Conservation (phyloP, 1,140 invertebrate species). For the Triops cancriformis region DNA sequence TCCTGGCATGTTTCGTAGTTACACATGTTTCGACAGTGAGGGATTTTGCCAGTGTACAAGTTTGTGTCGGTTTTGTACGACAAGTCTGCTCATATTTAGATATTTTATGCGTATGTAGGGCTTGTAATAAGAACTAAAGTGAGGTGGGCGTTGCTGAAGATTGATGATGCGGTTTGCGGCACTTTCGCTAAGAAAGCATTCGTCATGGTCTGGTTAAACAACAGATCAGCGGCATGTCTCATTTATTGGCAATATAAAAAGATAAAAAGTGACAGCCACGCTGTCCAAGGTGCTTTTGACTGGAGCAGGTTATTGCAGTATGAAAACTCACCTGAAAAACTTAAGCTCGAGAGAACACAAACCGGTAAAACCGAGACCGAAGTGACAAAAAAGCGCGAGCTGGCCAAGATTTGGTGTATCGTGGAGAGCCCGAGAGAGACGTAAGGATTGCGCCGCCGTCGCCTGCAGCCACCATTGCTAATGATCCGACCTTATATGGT, state of each 20-base stretch:
- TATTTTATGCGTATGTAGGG: too few species aligned
- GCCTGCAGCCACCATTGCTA: neutral
- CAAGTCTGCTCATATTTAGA: too few species aligned
- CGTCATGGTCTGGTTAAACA: conserved; percentile 10
- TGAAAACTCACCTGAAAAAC: too few species aligned
- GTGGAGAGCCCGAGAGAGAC: neutral
- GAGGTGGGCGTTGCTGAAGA: neutral
- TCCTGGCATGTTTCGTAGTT: too few species aligned
- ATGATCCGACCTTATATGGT: conserved; percentile 4
- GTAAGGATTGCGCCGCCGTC: neutral
- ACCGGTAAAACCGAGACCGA: neutral
- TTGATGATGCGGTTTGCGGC: neutral
- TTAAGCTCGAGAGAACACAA: too few species aligned
- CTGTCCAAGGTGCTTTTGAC: neutral
- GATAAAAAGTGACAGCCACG: neutral
- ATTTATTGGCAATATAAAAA: conserved; percentile 8
- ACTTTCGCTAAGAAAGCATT: neutral
- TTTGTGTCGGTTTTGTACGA: too few species aligned
- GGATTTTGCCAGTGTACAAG: too few species aligned
- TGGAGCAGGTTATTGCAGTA: neutral
- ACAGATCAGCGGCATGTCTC: conserved; percentile 12
- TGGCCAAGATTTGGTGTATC: neutral
- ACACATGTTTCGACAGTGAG: too few species aligned
- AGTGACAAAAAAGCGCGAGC: neutral
- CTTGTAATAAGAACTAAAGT: neutral